Evolutionary conservation across 2,797 vertebrate species (phyloP), one percentile per base, ranked within the genome.

Genomic region (Carcharodon carcharias): DNA sequence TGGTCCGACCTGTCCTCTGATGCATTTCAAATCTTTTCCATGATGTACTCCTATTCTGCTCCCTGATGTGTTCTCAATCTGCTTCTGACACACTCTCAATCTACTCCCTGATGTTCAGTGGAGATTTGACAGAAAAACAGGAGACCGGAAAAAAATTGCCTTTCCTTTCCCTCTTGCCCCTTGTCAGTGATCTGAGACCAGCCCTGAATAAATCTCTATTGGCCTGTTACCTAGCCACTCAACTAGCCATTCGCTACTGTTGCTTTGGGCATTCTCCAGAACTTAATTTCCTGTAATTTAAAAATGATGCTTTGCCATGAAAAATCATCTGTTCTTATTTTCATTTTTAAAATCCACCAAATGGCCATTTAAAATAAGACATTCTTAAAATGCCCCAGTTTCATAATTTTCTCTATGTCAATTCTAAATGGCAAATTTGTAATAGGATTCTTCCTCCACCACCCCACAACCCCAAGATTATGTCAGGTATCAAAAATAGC

Each of bases 101-200:
- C 61, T 93, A 61, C 63, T 93, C 91, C 91, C 91, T n/a, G 91
- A 65, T 23, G 35, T 26, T n/a, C 58, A 67, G 7, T 40, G 61
- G 91, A 40, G n/a, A 63, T n/a, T 45, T 93, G n/a, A 93, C 91
- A 93, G 91, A 93, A 93, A 93, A 45, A 23, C 61, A 93, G 61
- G n/a, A 93, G 91, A 45, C 21, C 0, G 26, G 11, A 40, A 40
- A 45, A 65, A 67, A 40, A 65, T 1, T 50, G 8, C 18, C 6
- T 8, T 93, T 67, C 63, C 35, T n/a, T 28, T 67, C 21, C 63
- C 6, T 28, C n/a, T 92, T 63, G 16, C 23, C 18, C 35, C 23
- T 45, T 4, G n/a, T 67, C n/a, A 45, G 63, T 61, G 88, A 58
- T 61, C 88, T 91, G 88, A 91, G 35, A 56, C 31, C 61, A 63